These are phyloP conservation scores for Nasonia oneida DNA, from an alignment of 2,888 invertebrate genomes.

Conservation along the genomic window DNA sequence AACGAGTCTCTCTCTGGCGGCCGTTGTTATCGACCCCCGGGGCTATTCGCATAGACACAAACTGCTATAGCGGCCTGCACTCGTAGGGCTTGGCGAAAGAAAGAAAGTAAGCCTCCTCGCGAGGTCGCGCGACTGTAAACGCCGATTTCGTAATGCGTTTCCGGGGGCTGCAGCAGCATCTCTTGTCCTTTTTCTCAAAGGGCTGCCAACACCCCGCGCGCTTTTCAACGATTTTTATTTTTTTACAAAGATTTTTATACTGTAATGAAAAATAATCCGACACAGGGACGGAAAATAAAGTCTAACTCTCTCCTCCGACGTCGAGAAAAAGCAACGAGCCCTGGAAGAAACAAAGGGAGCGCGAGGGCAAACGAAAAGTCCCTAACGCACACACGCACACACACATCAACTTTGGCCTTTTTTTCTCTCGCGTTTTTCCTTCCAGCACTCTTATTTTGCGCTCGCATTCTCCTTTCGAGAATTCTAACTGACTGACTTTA, in stretches of 20 bases:
- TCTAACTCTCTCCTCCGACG: background rate
- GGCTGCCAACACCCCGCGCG: background rate
- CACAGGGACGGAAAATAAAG: too few species aligned
- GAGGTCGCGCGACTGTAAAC: conserved; percentile 2
- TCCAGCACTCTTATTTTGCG: background rate
- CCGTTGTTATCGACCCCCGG: conserved; percentile 47
- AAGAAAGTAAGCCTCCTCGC: conserved; percentile 6
- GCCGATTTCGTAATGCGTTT: conserved; percentile 50
- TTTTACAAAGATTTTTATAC: background rate
- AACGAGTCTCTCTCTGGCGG: background rate
- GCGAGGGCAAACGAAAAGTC: background rate
- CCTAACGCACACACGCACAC: background rate
- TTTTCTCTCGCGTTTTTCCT: background rate
- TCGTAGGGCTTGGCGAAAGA: conserved; percentile 8
- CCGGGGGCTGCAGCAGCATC: conserved; percentile 14
- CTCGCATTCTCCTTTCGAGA: conserved; percentile 26
- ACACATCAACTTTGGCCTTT: background rate
- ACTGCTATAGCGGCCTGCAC: conserved; percentile 2
- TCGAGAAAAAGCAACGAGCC: background rate
- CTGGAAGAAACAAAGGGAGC: background rate
- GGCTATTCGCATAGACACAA: conserved; percentile 53
- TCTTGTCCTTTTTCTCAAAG: background rate
- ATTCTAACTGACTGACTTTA: conserved; percentile 60
- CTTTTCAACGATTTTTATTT: background rate
- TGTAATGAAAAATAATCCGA: too few species aligned